Percentiles rank a stretch among this genome's conserved stretches.
phyloP scores from a whole-genome alignment of 2,888 invertebrate genomes.

The Leptodirus hochenwartii region DNA sequence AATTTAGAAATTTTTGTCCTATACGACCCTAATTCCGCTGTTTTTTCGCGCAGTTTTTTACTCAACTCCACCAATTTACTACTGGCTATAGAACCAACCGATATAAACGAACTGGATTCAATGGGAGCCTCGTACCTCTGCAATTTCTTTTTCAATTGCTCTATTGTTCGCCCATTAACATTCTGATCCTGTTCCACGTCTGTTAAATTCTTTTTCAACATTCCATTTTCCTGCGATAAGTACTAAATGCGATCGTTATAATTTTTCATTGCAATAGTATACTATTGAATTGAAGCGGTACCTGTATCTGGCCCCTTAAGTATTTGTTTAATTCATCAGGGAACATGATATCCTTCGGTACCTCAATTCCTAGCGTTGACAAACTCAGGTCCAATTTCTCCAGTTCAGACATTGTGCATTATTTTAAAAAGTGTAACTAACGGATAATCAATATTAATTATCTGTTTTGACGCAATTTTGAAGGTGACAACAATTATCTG shows the following conservation, averaged over 20 bases:
- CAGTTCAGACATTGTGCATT: too few relatives aligned
- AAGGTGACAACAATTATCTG: too few relatives aligned
- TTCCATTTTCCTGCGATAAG: conserved; percentile 36
- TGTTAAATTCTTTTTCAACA: conserved; percentile 30
- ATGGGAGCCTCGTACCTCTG: conserved; percentile 30
- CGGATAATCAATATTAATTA: too few relatives aligned
- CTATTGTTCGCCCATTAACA: conserved; percentile 27
- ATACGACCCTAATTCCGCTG: conserved; percentile 38
- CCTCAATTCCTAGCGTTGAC: too few relatives aligned
- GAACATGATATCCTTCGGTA: conserved; percentile 32
- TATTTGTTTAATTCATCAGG: conserved; percentile 42
- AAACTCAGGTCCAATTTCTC: too few relatives aligned
- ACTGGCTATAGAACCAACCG: conserved; percentile 35
- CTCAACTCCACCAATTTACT: conserved; percentile 48
- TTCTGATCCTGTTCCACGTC: conserved; percentile 28
- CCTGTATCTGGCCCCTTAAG: conserved; percentile 38
- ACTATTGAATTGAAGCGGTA: conserved; percentile 16
- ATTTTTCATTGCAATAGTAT: background rate
- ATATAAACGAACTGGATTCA: conserved; percentile 30
- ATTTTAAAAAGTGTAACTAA: too few relatives aligned
- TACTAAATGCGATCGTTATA: conserved; percentile 22
- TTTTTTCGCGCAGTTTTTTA: conserved; percentile 44
- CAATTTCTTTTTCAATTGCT: conserved; percentile 29
- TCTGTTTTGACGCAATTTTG: too few relatives aligned
- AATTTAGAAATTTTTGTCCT: conserved; percentile 38